Base-by-base conservation (phyloP, 1,140 invertebrate genomes). In the Anastrepha ludens region DNA sequence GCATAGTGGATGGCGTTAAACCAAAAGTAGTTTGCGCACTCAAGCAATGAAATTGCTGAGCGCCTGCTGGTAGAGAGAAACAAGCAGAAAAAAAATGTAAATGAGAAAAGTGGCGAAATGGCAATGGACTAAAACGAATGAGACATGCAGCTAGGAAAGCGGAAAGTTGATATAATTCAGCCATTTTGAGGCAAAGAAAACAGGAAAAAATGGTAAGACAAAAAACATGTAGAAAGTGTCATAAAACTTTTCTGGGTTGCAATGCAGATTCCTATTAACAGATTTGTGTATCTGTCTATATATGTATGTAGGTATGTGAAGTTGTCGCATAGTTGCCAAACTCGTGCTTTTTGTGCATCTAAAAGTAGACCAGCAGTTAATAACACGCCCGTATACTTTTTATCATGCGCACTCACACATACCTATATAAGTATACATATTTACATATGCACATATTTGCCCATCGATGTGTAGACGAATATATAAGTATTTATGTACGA, bases 251-350 rank as follows among this genome's bases (percentile, higher is more conserved):
- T 81, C 44, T 81, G 8, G 74, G 50, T 29, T 81, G 17, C 47
- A 55, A 55, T 81, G 74, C n/a, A 17, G 74, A 81, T 81, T 81
- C 15, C n/a, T 55, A 55, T 58, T 55, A 55, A 81, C 0, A 81
- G 44, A 0, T 81, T 17, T 50, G n/a, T 11, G 74, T 55, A 11
- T 55, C 50, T 55, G 50, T 5, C 50, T 55, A 8, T 81, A 8
- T 15, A 55, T 55, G 47, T 29, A n/a, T 81, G 74, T 11, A 17
- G 1, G 74, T 81, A 6, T 55, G 47, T 81, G 2, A 0, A 50
- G 20, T 17, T 81, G 74, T 81, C 74, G 74, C 74, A 81, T 81
- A 55, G 50, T 39, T 81, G 74, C 74, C 74, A 81, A 81, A 81
- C 74, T 81, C 20, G 47, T 20, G 2, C n/a, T 81, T 81, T 55